Conservation (phyloP, 1,140 invertebrate genomes). For the Musca vetustissima region DNA sequence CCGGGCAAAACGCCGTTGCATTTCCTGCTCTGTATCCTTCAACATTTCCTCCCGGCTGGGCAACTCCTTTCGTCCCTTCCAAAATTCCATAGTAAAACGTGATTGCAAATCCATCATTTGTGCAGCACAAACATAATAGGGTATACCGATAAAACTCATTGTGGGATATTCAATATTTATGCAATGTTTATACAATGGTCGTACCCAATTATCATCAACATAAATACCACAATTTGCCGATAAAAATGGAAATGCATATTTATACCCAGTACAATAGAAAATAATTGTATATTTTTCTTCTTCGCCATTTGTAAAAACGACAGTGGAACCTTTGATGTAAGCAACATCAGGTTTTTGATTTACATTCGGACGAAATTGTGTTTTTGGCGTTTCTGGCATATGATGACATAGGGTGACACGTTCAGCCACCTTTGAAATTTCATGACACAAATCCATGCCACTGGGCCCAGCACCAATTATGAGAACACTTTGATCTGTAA, state of each 20-base stretch:
- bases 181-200: conserved; percentile 84
- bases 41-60: conserved; percentile 69
- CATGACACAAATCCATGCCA: conserved; percentile 81
- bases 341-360: conserved; percentile 66
- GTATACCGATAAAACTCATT: conserved; percentile 81
- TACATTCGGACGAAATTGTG: conserved; percentile 67
- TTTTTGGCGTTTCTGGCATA: conserved; percentile 60
- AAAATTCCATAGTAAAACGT: conserved; percentile 68
- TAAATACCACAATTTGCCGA: conserved; percentile 66
- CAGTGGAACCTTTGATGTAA: conserved; percentile 63
- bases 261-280: conserved; percentile 83
- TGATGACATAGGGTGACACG: conserved; percentile 72
- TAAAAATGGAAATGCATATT: conserved; percentile 82
- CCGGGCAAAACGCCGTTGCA: conserved; percentile 57
- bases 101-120: conserved; percentile 84
- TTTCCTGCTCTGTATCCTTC: conserved; percentile 64
- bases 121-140: conserved; percentile 79
- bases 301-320: neutral
- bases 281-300: conserved; percentile 67
- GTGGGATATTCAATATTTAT: conserved; percentile 76
- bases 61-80: conserved; percentile 66
- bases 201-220: conserved; percentile 77
- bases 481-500: conserved; percentile 61
- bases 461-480: conserved; percentile 86
- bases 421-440: conserved; percentile 68